phyloP scores from a whole-genome alignment of 2,888 invertebrate genomes.

The Pheosia tremula region DNA sequence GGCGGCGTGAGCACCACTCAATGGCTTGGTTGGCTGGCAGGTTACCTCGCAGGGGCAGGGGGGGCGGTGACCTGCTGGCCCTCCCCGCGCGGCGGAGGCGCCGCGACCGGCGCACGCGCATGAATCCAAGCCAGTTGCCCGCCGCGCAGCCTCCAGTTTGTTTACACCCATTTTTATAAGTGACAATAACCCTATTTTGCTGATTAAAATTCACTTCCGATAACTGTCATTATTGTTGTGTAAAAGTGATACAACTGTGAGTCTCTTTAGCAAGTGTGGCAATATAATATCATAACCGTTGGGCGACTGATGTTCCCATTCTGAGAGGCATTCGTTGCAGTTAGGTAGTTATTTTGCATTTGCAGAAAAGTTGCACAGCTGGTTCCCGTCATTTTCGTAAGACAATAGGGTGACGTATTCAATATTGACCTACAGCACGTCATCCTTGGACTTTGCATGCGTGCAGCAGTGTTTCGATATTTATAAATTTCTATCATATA shows the following conservation, averaged over 20 bases:
- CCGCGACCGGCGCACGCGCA: slow-evolving; percentile 75
- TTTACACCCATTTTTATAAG: slow-evolving; percentile 65
- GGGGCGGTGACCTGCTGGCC: slow-evolving; percentile 60
- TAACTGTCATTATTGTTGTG: slow-evolving; percentile 26
- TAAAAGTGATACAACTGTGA: slow-evolving; percentile 45
- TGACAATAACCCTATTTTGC: slow-evolving; percentile 41
- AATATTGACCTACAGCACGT: slow-evolving; percentile 22
- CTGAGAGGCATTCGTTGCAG: slow-evolving; percentile 51
- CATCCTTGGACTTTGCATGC: slow-evolving; percentile 7
- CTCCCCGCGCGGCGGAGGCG: slow-evolving; percentile 40
- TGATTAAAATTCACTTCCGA: slow-evolving; percentile 23
- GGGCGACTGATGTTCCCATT: slow-evolving; percentile 38
- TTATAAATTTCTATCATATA: background rate
- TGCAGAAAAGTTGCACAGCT: slow-evolving; percentile 64
- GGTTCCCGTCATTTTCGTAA: slow-evolving; percentile 45
- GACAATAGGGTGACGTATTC: slow-evolving; percentile 36
- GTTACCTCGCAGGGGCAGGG: slow-evolving; percentile 54
- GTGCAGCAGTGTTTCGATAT: background rate
- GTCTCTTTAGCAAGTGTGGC: slow-evolving; percentile 21
- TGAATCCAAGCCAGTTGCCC: slow-evolving; percentile 74
- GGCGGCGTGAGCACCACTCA: slow-evolving; percentile 59
- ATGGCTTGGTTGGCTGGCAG: slow-evolving; percentile 44
- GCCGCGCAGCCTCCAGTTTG: slow-evolving; percentile 82
- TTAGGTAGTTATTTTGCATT: slow-evolving; percentile 53
- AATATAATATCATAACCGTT: slow-evolving; percentile 31